Conservation (phyloP, 2,888 invertebrate species). For the Epistrophe eligans region DNA sequence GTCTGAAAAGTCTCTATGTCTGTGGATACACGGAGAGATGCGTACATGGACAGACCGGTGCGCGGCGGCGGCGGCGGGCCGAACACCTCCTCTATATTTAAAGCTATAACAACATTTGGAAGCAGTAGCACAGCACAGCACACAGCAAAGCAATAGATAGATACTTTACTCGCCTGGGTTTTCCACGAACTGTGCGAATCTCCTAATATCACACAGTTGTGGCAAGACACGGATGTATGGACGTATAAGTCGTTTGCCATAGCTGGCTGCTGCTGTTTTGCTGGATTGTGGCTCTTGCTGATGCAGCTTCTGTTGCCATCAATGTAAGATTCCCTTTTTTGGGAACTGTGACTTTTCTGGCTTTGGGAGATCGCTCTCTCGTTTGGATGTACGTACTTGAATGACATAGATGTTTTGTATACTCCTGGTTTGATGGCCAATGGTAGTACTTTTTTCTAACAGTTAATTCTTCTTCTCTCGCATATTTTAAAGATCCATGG, state of each 20-base stretch:
- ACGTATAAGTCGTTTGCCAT: slow-evolving; percentile 48
- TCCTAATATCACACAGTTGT: slow-evolving; percentile 70
- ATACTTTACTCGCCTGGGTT: slow-evolving; percentile 58
- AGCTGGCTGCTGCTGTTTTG: slow-evolving; percentile 49
- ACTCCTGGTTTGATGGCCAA: slow-evolving; percentile 61
- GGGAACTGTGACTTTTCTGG: slow-evolving; percentile 75
- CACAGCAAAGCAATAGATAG: slow-evolving; percentile 21
- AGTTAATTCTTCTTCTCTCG: slow-evolving; percentile 70
- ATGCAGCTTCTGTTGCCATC: slow-evolving; percentile 40
- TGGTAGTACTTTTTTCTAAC: slow-evolving; percentile 71
- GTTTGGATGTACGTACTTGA: slow-evolving; percentile 65
- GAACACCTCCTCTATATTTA: slow-evolving; percentile 35
- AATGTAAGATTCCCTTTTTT: slow-evolving; percentile 74
- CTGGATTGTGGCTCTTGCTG: slow-evolving; percentile 47
- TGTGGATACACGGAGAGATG: slow-evolving; percentile 35
- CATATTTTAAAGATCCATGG: slow-evolving; percentile 60
- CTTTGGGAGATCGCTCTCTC: slow-evolving; percentile 64
- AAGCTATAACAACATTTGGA: slow-evolving; percentile 50
- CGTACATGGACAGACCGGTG: slow-evolving; percentile 70
- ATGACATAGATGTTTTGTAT: slow-evolving; percentile 72
- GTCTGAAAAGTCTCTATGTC: slow-evolving; percentile 40
- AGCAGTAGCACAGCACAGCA: slow-evolving; percentile 9
- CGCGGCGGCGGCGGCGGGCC: slow-evolving; percentile 54
- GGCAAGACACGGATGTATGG: slow-evolving; percentile 66
- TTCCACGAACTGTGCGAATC: slow-evolving; percentile 74